Conservation (phyloP, 2,797 vertebrate species). For the Syndactyla subalaris region DNA sequence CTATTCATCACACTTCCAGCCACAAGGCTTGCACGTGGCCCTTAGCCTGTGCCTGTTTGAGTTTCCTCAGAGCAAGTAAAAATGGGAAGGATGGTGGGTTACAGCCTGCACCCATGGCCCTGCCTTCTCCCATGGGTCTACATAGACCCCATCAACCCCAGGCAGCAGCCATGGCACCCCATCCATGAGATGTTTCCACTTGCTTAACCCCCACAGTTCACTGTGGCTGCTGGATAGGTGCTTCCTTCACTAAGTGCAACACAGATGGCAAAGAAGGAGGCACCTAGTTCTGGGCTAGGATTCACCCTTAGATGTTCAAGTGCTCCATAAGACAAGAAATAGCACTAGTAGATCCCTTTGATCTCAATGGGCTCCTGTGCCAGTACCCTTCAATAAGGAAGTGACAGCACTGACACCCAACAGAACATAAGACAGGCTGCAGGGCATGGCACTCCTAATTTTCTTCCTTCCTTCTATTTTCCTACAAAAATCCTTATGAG, state of each 20-base stretch:
- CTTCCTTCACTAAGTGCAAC: background rate
- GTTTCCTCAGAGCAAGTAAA: background rate
- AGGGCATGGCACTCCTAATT: background rate
- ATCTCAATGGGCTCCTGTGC: background rate
- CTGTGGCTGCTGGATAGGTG: background rate
- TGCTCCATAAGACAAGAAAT: background rate
- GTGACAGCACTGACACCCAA: background rate
- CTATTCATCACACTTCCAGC: background rate
- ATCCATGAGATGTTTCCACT: rapidly evolving
- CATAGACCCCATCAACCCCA: background rate
- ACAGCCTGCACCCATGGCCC: background rate
- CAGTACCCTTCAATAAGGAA: background rate
- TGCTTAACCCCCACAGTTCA: background rate
- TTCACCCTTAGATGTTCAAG: background rate
- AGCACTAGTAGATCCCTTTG: background rate
- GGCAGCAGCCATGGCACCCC: rapidly evolving
- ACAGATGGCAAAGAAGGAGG: background rate
- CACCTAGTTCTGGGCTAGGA: background rate
- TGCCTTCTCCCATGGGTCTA: background rate
- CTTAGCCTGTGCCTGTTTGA: background rate
- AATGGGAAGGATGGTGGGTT: rapidly evolving
- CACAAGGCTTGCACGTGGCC: background rate
- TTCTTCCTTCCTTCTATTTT: background rate
- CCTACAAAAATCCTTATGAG: background rate
- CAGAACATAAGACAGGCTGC: background rate